These are phyloP conservation scores for Erythrolamprus reginae DNA, from an alignment of 2,113 vertebrate genomes.

Conservation along the genomic window DNA sequence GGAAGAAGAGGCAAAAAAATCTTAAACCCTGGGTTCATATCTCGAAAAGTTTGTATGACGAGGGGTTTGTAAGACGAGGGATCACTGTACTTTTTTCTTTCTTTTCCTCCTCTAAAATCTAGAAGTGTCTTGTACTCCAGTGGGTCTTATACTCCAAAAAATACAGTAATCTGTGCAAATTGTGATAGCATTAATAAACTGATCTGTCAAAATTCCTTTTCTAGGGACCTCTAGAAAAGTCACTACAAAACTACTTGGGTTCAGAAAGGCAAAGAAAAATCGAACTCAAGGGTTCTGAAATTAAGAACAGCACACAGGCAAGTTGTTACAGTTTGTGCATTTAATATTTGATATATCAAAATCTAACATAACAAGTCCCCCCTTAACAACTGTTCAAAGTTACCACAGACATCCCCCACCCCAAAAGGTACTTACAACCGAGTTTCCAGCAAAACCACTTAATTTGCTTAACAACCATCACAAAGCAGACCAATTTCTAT, in stretches of 20 bases:
- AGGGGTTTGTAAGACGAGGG: no score
- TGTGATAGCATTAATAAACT: neutral
- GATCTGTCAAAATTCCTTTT: constrained; percentile 29
- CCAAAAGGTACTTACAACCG: neutral
- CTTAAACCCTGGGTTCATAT: no score
- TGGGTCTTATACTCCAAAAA: no score
- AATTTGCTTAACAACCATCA: neutral
- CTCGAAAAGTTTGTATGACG: no score
- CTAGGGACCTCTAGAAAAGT: constrained; percentile 90
- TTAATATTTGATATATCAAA: neutral
- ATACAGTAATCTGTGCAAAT: neutral
- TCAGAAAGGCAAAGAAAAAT: constrained; percentile 87
- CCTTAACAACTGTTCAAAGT: neutral
- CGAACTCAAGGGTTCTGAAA: constrained; percentile 84
- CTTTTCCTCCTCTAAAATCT: no score
- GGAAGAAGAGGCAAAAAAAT: no score
- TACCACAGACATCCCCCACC: neutral
- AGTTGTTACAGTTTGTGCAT: constrained; percentile 11
- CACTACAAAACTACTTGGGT: constrained; percentile 82
- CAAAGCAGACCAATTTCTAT: no score
- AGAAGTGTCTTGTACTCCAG: no score
- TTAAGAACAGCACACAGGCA: constrained; percentile 88
- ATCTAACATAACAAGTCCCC: neutral
- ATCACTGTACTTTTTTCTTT: no score
- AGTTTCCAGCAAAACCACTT: no score